These are phyloP conservation scores for Phymatocera aterrima DNA, from an alignment of 2,888 invertebrate genomes.

Conservation along the genomic window DNA sequence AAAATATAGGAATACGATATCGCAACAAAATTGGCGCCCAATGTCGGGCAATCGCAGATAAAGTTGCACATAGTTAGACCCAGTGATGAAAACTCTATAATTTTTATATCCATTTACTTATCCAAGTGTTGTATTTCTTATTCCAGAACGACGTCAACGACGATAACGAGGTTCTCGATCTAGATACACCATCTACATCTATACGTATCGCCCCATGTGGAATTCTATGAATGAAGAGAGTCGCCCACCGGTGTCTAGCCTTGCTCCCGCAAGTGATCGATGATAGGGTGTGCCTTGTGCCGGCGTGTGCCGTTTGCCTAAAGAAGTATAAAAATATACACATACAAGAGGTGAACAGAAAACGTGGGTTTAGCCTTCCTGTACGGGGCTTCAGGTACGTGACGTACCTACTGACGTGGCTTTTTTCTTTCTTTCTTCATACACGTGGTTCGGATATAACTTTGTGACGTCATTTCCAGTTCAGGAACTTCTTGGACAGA, in stretches of 20 bases:
- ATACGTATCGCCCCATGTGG: background rate
- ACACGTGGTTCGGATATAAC: slow-evolving; percentile 54
- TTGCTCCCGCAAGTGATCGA: slow-evolving; percentile 16
- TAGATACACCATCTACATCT: slow-evolving; percentile 30
- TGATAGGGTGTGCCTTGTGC: slow-evolving; percentile 31
- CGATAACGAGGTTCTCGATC: background rate
- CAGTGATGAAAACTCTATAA: too few relatives aligned
- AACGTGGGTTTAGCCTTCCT: background rate
- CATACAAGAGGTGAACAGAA: background rate
- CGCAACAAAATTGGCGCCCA: too few relatives aligned
- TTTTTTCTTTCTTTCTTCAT: too few relatives aligned
- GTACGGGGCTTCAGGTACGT: slow-evolving; percentile 63
- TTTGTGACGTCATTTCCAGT: slow-evolving; percentile 68
- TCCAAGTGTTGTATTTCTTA: background rate
- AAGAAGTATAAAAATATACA: too few relatives aligned
- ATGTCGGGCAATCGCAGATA: too few relatives aligned
- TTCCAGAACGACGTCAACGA: background rate
- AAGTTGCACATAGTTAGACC: too few relatives aligned
- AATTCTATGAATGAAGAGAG: slow-evolving; percentile 39
- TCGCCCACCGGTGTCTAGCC: background rate
- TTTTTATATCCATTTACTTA: too few relatives aligned
- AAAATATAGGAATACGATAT: too few relatives aligned
- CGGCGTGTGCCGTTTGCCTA: background rate
- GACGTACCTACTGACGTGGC: slow-evolving; percentile 64
- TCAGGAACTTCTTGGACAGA: slow-evolving; percentile 36